Evolutionary conservation across 1,140 invertebrate species (phyloP), one percentile per base, ranked within the genome.

Genomic region (Drosophila murphyi): DNA sequence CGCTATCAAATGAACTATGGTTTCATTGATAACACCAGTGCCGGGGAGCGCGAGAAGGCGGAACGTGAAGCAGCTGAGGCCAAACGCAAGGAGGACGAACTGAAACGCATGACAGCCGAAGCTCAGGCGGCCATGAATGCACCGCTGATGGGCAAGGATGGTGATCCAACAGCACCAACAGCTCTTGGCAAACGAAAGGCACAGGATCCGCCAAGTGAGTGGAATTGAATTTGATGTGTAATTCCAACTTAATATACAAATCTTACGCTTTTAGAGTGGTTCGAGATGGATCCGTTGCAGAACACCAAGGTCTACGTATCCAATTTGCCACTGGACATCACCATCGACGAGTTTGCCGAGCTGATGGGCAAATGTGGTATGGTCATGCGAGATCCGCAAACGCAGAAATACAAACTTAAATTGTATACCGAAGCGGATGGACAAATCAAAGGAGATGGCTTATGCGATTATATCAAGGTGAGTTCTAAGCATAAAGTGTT

Each of bases 231-330:
- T 34, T 0, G 4, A 7, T 20, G 2, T 4, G 2, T 5, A 12
- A 31, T n/a, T 10, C 32, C n/a, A 4, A 43, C 4, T 39, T 45
- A 47, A 10, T 20, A 20, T 20, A 20, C n/a, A 34, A 6, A n/a
- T 45, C 2, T 55, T 12, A 1, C 28, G 2, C 20, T 57, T 71
- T 1, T 3, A 74, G 94, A 96, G 67, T 99, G 99, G 99, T 99
- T 99, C 94, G 96, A 99, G 50, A 93, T 98, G 10, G 96, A 98
- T 80, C 96, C 98, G 55, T 94, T 96, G n/a, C 96, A 97, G 82
- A 99, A 99, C 85, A 98, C 97, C 1, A 98, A 99, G 93, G 98
- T 99, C 1, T 99, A 99, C 94, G 98, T 99, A 2, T 96, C 96
- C 5, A 97, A 98, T 91, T 94, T 99, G 69, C 98, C 99, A 0